A percentile compares a stretch with the other conserved stretches of the same genome.
Conservation (phyloP, 1,140 invertebrate genomes). For the Panonychus citri region DNA sequence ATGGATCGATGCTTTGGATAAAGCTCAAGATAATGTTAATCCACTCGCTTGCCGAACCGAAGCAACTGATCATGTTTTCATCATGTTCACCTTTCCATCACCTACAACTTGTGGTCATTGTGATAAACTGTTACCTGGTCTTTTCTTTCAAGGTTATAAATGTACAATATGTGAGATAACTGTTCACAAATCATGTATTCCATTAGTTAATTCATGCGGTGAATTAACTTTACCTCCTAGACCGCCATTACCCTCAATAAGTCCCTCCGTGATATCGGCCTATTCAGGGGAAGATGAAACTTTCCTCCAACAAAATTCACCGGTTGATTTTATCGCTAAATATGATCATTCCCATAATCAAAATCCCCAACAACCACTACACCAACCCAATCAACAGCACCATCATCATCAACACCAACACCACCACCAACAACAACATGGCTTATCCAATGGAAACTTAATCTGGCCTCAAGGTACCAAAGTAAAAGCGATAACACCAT, state of each 20-base stretch:
- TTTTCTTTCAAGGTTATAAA: slow-evolving; percentile 39
- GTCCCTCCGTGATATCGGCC: neutral
- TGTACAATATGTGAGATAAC: slow-evolving; percentile 18
- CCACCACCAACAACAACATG: too few species aligned
- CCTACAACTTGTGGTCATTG: slow-evolving; percentile 57
- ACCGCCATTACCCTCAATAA: neutral
- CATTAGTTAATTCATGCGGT: slow-evolving; percentile 16
- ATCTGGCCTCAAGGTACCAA: neutral
- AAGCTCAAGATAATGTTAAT: slow-evolving; percentile 77
- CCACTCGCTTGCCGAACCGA: slow-evolving; percentile 41
- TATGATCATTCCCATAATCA: neutral
- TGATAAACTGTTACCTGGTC: slow-evolving; percentile 64
- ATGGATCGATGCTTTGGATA: slow-evolving; percentile 73
- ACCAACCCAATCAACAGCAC: too few species aligned
- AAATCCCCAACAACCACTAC: too few species aligned
- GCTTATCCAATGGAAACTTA: neutral
- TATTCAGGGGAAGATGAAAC: slow-evolving; percentile 3
- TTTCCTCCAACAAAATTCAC: neutral
- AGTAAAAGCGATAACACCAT: neutral
- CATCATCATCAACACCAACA: too few species aligned
- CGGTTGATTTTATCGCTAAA: neutral
- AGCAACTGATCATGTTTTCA: slow-evolving; percentile 55
- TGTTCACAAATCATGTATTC: slow-evolving; percentile 19
- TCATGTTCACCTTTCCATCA: slow-evolving; percentile 59
- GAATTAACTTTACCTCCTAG: slow-evolving; percentile 8